Evolutionary conservation across 2,113 vertebrate species (phyloP), one percentile per base, ranked within the genome.

Genomic region (Brachypteracias leptosomus): DNA sequence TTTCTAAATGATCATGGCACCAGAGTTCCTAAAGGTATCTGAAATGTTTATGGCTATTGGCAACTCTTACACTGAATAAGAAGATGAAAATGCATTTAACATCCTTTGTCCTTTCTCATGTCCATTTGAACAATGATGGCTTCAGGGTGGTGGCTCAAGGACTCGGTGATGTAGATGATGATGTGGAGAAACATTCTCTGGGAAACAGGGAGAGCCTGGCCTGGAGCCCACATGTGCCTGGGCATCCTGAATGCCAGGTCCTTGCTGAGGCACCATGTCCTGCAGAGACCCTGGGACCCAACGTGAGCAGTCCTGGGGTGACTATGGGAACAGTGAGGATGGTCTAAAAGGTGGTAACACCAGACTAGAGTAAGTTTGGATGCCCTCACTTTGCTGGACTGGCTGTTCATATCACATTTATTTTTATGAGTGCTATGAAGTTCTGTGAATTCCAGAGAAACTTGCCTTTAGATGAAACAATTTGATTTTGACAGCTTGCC

Each of bases 221-320:
- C 35, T 42, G 44, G 20, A 35, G 4, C 26, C 63, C 51, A n/a
- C 9, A 22, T 33, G 3, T 24, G 10, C 0, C 2, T 9, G 36
- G 28, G 4, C 58, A 46, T 35, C 57, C 16, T 2, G 0, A 83
- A 18, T 20, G 36, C 6, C 0, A 5, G 18, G 44, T 61, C 59
- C 58, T 61, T 19, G 25, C 65, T 9, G 16, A 13, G 33, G 15
- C 5, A 7, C 31, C 33, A 5, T 20, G 13, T 10, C 44, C 35
- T 40, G 14, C 14, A 6, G 33, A 33, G 49, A 11, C 28, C 51
- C 29, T 36, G 61, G 33, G 42, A 51, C 18, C 13, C 17, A 33
- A 16, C 2, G 0, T 29, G n/a, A 36, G 13, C 1, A 1, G n/a
- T 36, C 31, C 35, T 29, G 42, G 52, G 26, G 24, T 4, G 3